A percentile compares a stretch with the other conserved stretches of the same genome.
These are phyloP conservation scores for Erethizon dorsatum DNA, from an alignment of 2,797 vertebrate species.

Conservation along the genomic window DNA sequence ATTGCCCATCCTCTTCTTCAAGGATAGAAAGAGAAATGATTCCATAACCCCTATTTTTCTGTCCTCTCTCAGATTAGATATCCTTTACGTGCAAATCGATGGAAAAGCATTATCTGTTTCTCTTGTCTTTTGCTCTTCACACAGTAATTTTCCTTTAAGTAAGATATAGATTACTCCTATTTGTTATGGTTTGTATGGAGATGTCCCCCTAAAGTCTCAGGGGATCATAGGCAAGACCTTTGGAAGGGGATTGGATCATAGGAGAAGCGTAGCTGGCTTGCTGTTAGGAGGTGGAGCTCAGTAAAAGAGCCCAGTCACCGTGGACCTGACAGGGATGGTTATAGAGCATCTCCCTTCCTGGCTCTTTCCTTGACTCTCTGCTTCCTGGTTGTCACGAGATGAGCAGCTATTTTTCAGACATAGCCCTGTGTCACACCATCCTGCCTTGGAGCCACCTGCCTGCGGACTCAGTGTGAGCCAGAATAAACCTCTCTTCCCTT, in stretches of 20 bases:
- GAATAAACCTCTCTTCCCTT: not conserved
- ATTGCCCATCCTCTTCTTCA: slow-evolving; percentile 1
- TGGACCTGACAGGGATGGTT: not conserved
- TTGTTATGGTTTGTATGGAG: not conserved
- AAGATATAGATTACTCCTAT: slow-evolving; percentile 68
- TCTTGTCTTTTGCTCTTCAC: slow-evolving; percentile 28
- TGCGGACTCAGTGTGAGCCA: not conserved
- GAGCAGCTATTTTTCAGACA: not conserved
- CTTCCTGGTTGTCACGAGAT: not conserved
- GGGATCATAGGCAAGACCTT: not conserved
- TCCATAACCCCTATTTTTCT: slow-evolving; percentile 1
- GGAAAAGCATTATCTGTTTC: not conserved
- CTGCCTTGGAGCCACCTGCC: not conserved
- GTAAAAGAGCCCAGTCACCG: not conserved
- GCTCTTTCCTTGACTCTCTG: not conserved
- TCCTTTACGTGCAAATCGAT: not conserved
- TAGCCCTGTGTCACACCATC: not conserved
- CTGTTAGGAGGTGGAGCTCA: not conserved
- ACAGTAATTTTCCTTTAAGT: slow-evolving; percentile 11
- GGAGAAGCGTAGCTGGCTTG: not conserved
- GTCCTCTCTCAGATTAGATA: not conserved
- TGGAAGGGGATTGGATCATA: not conserved
- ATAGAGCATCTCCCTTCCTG: not conserved
- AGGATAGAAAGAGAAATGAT: slow-evolving; percentile 13
- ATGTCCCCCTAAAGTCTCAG: not conserved